A percentile compares a stretch with the other conserved stretches of the same genome.
phyloP scores from a whole-genome alignment of 2,888 invertebrate species.

The Tortricodes alternella region DNA sequence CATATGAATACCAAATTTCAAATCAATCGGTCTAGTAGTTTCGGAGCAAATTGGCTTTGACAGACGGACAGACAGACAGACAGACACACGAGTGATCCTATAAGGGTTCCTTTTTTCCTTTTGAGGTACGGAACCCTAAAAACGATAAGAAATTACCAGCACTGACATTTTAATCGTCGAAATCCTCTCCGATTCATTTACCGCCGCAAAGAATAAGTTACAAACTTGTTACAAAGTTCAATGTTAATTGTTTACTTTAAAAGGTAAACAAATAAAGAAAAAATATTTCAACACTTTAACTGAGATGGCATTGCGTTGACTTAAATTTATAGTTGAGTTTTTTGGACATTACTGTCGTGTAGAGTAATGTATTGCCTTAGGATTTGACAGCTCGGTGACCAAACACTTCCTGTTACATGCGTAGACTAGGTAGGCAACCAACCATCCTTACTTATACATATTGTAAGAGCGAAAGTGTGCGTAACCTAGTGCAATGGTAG shows the following conservation, averaged over 20 bases:
- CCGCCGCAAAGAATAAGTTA: no score
- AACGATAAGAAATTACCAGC: not conserved
- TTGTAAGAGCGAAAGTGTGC: no score
- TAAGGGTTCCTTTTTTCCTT: no score
- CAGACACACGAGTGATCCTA: no score
- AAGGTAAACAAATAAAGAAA: slow-evolving; percentile 2
- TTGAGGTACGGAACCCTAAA: not conserved
- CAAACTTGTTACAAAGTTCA: not conserved
- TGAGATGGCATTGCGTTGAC: not conserved
- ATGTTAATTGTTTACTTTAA: slow-evolving; percentile 15
- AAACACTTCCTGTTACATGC: no score
- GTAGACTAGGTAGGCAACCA: no score
- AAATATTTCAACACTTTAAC: slow-evolving; percentile 19
- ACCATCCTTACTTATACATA: no score
- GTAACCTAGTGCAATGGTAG: no score
- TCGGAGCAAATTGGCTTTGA: no score
- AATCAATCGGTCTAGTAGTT: no score
- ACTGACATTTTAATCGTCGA: slow-evolving; percentile 9
- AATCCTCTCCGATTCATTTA: slow-evolving; percentile 14
- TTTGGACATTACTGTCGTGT: not conserved
- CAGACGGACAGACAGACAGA: no score
- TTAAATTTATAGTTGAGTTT: slow-evolving; percentile 4
- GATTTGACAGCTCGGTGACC: slow-evolving; percentile 5
- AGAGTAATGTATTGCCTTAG: slow-evolving; percentile 11
- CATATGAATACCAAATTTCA: no score